Base-by-base conservation (phyloP, 1,140 invertebrate genomes). In the Euglossa dilemma region DNA sequence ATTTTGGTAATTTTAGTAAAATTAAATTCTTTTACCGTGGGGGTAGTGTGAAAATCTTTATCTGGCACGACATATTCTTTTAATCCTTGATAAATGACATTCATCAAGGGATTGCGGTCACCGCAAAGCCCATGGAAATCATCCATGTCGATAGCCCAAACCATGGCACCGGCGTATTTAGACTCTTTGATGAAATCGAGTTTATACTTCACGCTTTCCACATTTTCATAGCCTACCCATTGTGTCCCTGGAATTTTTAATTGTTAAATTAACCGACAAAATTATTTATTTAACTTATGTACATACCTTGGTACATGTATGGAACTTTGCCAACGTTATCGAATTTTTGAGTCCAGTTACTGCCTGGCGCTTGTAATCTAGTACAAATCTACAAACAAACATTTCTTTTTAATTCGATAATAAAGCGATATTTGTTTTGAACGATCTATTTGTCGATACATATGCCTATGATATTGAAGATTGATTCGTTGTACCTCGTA, bases 191-290 rank as follows among this genome's bases (percentile, higher is more conserved):
- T 97, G 92, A 95, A 98, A 87, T 98, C 96, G 96, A 98, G 97
- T 94, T 98, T 98, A 71, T 97, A 97, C 87, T 97, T 96, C 2
- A 98, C 94, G 90, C 97, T 97, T 86, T 95, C 95, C 7, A 95
- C 93, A 90, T 98, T 96, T 92, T 99, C 98, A 91, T 98, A 99
- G 20, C 98, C 98, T 43, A 99, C 97, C 98, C 98, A 99, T 91
- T 98, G 98, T 1, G 96, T 97, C 63, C 95, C 95, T 96, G 69
- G 7, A 79, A 80, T 80, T 28, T 36, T 82, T 8, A 36, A 23
- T 45, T 18, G 0, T 23, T 5, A 6, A 14, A 11, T 80, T 47
- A 25, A 61, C 64, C 3, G 0, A 23, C 23, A 18, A 25, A 20
- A 8, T 11, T 45, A 14, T 18, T 43, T 8, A 59, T 23, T 43